phyloP scores from a whole-genome alignment of 2,888 invertebrate genomes.

The Dryobotodes eremita region DNA sequence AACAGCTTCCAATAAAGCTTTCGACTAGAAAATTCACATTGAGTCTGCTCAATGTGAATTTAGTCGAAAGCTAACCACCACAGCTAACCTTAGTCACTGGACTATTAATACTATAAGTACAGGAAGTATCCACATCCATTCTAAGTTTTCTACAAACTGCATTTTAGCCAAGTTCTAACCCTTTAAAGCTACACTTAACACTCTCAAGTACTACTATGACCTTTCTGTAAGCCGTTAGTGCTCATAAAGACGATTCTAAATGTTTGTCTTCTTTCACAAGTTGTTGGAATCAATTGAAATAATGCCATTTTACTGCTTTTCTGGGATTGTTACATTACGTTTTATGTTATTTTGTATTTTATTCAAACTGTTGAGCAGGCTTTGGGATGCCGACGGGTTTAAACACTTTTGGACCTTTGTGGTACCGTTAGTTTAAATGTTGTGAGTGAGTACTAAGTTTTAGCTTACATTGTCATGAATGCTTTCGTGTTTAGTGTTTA shows the following conservation, averaged over 20 bases:
- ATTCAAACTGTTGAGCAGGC: slow-evolving; percentile 5
- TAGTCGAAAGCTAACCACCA: no score
- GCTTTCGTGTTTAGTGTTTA: not conserved
- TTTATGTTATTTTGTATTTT: slow-evolving; percentile 42
- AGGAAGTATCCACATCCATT: slow-evolving; percentile 2
- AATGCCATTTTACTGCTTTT: slow-evolving; percentile 39
- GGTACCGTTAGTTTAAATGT: slow-evolving; percentile 10
- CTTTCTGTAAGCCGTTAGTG: slow-evolving; percentile 31
- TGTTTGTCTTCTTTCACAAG: slow-evolving; percentile 40
- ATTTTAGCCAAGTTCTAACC: not conserved
- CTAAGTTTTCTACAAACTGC: not conserved
- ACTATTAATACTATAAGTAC: rapidly evolving
- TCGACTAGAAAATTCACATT: not conserved
- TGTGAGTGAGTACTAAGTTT: not conserved
- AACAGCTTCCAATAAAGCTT: not conserved
- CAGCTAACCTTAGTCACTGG: no score
- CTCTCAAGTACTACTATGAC: slow-evolving; percentile 23
- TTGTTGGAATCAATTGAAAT: slow-evolving; percentile 53
- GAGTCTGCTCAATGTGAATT: no score
- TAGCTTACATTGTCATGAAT: not conserved
- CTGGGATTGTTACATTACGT: slow-evolving; percentile 10
- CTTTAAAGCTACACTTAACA: slow-evolving; percentile 24
- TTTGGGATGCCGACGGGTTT: slow-evolving; percentile 37
- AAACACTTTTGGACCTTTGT: slow-evolving; percentile 16
- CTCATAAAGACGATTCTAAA: slow-evolving; percentile 42